phyloP scores from a whole-genome alignment of 2,797 vertebrate species.

The Lithobates pipiens region DNA sequence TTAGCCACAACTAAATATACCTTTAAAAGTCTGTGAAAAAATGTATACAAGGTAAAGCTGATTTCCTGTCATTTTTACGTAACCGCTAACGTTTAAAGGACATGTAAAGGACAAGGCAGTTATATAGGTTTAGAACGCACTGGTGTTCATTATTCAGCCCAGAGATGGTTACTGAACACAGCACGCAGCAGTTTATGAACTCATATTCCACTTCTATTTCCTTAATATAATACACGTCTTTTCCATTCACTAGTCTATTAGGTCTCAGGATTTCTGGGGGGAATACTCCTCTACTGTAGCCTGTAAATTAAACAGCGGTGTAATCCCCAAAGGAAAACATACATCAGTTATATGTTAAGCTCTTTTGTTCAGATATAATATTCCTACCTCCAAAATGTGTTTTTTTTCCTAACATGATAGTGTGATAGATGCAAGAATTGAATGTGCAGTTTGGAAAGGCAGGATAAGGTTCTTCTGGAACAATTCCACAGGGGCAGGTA shows the following conservation, averaged over 20 bases:
- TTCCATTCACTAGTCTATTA: slow-evolving; percentile 65
- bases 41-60: neutral
- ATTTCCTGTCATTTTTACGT: slow-evolving; percentile 22
- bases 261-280: slow-evolving; percentile 59
- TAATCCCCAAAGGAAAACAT: slow-evolving; percentile 65
- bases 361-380: slow-evolving; percentile 68
- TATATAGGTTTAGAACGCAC: slow-evolving; percentile 12
- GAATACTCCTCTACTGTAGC: slow-evolving; percentile 61
- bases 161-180: slow-evolving; percentile 29
- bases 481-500: slow-evolving; percentile 59
- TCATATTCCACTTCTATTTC: slow-evolving; percentile 4
- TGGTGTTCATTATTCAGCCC: slow-evolving; percentile 28
- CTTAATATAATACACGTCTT: slow-evolving; percentile 18
- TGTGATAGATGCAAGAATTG: slow-evolving; percentile 68
- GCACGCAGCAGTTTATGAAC: slow-evolving; percentile 9
- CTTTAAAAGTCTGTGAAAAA: neutral
- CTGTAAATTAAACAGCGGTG: slow-evolving; percentile 55
- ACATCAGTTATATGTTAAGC: slow-evolving; percentile 68
- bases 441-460: slow-evolving; percentile 59
- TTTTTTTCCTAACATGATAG: slow-evolving; percentile 69
- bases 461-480: slow-evolving; percentile 64
- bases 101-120: slow-evolving; percentile 3
- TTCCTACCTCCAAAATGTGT: slow-evolving; percentile 70
- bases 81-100: slow-evolving; percentile 16
- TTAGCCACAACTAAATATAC: slow-evolving; percentile 14